Evolutionary conservation across 2,113 vertebrate genomes (phyloP).

Genomic region (Seriola quinqueradiata): DNA sequence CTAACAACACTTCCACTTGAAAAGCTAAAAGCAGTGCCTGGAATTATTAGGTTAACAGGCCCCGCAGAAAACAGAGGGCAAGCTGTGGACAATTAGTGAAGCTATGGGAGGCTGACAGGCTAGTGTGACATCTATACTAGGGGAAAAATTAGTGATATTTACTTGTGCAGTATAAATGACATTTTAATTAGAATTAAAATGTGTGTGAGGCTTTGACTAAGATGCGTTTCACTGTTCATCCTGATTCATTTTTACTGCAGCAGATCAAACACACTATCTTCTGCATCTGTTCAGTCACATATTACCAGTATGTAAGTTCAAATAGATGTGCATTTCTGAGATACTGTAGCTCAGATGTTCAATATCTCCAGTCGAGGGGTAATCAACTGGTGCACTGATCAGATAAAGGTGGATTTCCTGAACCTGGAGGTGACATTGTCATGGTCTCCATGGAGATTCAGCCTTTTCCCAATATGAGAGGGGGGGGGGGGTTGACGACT

Average conservation of each 20-base stretch:
- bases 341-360: constrained; percentile 6
- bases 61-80: neutral
- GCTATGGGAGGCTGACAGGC: neutral
- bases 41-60: neutral
- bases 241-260: neutral
- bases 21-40: constrained; percentile 10
- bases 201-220: neutral
- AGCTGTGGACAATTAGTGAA: neutral
- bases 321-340: neutral
- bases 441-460: constrained; percentile 44
- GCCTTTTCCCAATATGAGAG: constrained; percentile 12
- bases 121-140: neutral
- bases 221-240: neutral
- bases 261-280: neutral
- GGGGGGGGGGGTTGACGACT: neutral
- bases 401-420: constrained; percentile 47
- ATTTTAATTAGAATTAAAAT: neutral
- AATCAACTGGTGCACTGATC: constrained; percentile 31
- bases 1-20: constrained; percentile 31
- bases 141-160: neutral
- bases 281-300: neutral
- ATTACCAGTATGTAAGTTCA: neutral
- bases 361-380: neutral
- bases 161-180: neutral
- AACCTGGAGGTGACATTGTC: constrained; percentile 45